A percentile compares a stretch with the other conserved stretches of the same genome.
Conservation (phyloP, 2,797 vertebrate species). For the Macropus fuliginosus region DNA sequence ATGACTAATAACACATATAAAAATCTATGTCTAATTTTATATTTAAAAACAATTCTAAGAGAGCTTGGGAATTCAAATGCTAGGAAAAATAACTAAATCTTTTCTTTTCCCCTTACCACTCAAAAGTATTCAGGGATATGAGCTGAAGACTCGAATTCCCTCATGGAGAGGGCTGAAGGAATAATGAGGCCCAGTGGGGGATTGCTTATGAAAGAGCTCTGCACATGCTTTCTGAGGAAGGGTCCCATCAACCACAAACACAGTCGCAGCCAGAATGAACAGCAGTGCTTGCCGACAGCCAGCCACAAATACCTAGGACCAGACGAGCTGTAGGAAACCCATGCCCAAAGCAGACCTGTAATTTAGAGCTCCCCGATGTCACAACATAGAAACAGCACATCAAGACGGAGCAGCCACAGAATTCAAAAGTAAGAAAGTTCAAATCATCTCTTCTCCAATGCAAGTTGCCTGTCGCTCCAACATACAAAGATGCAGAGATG, state of each 20-base stretch:
- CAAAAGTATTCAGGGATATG: constrained; percentile 53
- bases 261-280: background rate
- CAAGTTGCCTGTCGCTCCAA: constrained; percentile 43
- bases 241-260: background rate
- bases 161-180: constrained; percentile 38
- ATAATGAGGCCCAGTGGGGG: background rate
- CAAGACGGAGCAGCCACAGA: background rate
- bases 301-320: constrained; percentile 30
- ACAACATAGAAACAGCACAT: constrained; percentile 44
- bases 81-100: constrained; percentile 52
- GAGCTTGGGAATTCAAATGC: constrained; percentile 68
- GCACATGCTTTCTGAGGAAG: constrained; percentile 14
- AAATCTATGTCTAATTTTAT: constrained; percentile 53
- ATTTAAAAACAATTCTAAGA: constrained; percentile 41
- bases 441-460: constrained; percentile 48
- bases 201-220: constrained; percentile 11
- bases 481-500: background rate
- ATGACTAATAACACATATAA: constrained; percentile 10
- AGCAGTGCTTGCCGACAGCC: background rate
- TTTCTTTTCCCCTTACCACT: constrained; percentile 50
- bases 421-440: constrained; percentile 35
- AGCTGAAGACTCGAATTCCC: constrained; percentile 49
- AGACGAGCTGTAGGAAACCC: background rate
- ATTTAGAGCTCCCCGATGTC: constrained; percentile 40
- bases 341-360: constrained; percentile 24